A percentile compares a stretch with the other conserved stretches of the same genome.
Conservation (phyloP, 2,113 vertebrate species). For the Caretta caretta region DNA sequence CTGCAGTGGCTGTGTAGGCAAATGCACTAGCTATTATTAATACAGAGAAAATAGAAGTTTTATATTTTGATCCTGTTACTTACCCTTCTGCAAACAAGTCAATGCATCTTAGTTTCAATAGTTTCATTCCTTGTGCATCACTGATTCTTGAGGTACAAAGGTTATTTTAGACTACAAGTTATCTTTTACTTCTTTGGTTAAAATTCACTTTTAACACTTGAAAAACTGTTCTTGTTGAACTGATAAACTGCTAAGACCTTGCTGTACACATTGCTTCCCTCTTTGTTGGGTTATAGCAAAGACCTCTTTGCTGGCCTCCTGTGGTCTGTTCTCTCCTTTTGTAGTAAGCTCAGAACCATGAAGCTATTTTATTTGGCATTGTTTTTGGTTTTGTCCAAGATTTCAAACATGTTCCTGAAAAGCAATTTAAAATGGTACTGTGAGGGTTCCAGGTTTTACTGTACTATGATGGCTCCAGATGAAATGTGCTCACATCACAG, state of each 20-base stretch:
- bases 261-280: neutral
- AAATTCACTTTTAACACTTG: conserved; percentile 22
- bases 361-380: neutral
- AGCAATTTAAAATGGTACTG: accelerated
- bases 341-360: conserved; percentile 1
- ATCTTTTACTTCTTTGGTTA: conserved; percentile 53
- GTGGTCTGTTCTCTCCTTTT: neutral
- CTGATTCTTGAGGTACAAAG: neutral
- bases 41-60: conserved; percentile 17
- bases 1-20: conserved; percentile 47
- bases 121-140: conserved; percentile 29
- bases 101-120: neutral
- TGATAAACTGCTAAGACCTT: neutral
- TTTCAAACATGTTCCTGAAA: neutral
- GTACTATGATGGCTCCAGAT: neutral
- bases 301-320: neutral
- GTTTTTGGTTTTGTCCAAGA: neutral
- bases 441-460: neutral
- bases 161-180: conserved; percentile 18
- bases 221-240: conserved; percentile 18
- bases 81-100: conserved; percentile 1
- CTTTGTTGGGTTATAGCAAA: neutral
- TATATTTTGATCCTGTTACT: conserved; percentile 12
- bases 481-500: accelerated
- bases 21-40: neutral